Conservation (phyloP, 2,888 invertebrate genomes). For the Chirona hameri region DNA sequence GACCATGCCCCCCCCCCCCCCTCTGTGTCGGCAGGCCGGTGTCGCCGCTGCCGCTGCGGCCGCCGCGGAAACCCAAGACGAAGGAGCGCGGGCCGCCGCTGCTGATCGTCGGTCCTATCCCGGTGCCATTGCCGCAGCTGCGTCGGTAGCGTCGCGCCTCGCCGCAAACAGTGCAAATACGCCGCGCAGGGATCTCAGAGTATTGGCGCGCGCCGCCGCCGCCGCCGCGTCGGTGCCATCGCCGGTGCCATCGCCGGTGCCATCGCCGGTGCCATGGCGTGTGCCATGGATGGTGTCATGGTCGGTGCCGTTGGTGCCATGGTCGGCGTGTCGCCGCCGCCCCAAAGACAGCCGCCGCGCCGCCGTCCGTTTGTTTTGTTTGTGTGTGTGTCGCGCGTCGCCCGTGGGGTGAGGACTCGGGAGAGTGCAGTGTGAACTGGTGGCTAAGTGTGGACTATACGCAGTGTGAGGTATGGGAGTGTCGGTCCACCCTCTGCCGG, state of each 20-base stretch:
- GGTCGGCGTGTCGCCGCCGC: not conserved
- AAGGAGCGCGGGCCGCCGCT: not conserved
- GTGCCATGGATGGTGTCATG: too few species aligned
- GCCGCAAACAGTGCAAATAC: slow-evolving; percentile 22
- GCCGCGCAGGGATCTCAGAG: slow-evolving; percentile 26
- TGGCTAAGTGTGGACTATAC: too few species aligned
- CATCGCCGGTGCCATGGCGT: too few species aligned
- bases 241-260: not conserved
- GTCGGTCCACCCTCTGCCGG: too few species aligned
- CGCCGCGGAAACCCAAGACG: not conserved
- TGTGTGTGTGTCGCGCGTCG: too few species aligned
- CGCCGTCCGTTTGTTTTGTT: not conserved
- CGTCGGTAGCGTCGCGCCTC: not conserved
- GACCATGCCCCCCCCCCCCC: too few species aligned
- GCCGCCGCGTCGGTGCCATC: not conserved
- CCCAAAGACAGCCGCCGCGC: not conserved
- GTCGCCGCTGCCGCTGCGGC: not conserved
- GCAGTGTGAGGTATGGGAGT: too few species aligned
- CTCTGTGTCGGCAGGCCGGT: slow-evolving; percentile 1
- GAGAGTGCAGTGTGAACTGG: too few species aligned
- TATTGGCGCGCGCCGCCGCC: not conserved
- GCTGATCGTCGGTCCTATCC: slow-evolving; percentile 2
- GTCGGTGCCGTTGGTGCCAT: too few species aligned
- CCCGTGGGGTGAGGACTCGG: too few species aligned
- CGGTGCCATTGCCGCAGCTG: not conserved